Base-by-base conservation (phyloP, 1,140 invertebrate genomes). In the Drosophila tristis region DNA sequence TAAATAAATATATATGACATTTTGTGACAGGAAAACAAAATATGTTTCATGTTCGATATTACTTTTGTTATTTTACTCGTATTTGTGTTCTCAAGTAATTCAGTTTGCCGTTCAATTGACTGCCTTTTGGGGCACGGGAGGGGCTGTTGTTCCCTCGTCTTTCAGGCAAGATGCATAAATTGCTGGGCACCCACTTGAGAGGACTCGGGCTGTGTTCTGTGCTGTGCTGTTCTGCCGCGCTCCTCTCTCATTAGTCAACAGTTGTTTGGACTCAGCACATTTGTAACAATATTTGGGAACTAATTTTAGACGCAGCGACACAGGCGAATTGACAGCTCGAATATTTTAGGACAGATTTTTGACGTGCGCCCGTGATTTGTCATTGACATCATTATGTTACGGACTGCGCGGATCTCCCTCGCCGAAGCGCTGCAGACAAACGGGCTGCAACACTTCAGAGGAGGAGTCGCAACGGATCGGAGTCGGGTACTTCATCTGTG, bases 281-380 rank as follows among this genome's bases (percentile, higher is more conserved):
- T 91, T 91, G 90, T 91, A 91, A 91, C 86, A 91, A 91, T 91
- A 91, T 91, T 91, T 91, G 66, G 70, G 72, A 91, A 91, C 90
- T 91, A 91, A 91, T 91, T 91, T 91, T 91, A 91, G 90, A 85
- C 71, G 39, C 48, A 6, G 23, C 20, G 42, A 48, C 63, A n/a
- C 56, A 59, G 35, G 61, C 84, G 57, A 82, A 89, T 78, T 90
- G 90, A 91, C 90, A 91, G 80, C 64, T n/a, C 74, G 77, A 74
- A 91, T 89, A 91, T 91, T 91, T 91, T 67, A 75, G 74, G 75
- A 77, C 80, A 85, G 90, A 91, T 91, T 91, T 91, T 91, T 91
- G 90, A 91, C 90, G 86, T 90, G 90, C 65, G 82, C 70, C 73
- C 86, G 86, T 90, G 90, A 91, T 91, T 91, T 91, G 90, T 91